Conservation (phyloP, 2,113 vertebrate species). For the Dicentrarchus labrax region DNA sequence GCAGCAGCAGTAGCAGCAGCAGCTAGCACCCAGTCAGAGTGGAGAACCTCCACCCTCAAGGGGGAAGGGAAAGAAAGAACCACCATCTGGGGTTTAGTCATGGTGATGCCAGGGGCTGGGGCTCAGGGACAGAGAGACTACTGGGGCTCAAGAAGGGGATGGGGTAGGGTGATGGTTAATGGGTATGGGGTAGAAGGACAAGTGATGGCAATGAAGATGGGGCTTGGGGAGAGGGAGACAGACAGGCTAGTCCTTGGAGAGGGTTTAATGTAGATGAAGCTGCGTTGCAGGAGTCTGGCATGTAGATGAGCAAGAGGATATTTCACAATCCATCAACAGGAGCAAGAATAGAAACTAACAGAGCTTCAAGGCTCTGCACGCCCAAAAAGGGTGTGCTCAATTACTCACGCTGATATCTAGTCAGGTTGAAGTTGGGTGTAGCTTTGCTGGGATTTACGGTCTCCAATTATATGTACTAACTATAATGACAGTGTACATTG, state of each 20-base stretch:
- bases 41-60: conserved; percentile 80
- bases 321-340: not conserved
- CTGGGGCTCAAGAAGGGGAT: conserved; percentile 49
- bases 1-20: conserved; percentile 44
- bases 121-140: conserved; percentile 56
- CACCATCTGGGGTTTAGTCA: conserved; percentile 88
- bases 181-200: not conserved
- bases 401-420: not conserved
- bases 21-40: conserved; percentile 73
- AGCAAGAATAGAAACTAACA: not conserved
- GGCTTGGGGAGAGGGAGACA: conserved; percentile 7
- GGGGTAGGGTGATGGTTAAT: conserved; percentile 36
- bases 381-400: not conserved
- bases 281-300: not conserved
- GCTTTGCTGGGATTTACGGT: not conserved
- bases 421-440: not conserved
- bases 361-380: not conserved
- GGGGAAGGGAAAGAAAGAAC: conserved; percentile 80
- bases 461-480: not conserved
- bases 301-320: not conserved
- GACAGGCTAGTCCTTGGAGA: not conserved
- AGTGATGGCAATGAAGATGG: conserved; percentile 15
- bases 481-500: not conserved
- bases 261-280: not conserved
- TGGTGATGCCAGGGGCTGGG: conserved; percentile 84